A percentile compares a stretch with the other conserved stretches of the same genome.
phyloP scores from a whole-genome alignment of 2,113 vertebrate genomes.

The Epinephelus lanceolatus region DNA sequence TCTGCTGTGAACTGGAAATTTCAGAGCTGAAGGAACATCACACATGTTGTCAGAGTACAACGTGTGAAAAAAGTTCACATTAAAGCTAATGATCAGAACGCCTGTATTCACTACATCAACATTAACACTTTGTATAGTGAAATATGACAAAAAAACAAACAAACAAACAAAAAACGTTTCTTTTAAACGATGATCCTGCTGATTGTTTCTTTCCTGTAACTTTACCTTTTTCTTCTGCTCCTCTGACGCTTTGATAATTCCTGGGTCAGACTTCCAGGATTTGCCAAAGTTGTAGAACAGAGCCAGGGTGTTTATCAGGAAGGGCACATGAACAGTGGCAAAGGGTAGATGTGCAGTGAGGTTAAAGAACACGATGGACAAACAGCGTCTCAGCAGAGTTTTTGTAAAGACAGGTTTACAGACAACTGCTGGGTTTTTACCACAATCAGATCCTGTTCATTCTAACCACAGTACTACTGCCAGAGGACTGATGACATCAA shows the following conservation, averaged over 20 bases:
- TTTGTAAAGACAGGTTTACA: neutral
- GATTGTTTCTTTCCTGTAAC: no score
- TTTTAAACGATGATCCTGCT: neutral
- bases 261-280: slow-evolving; percentile 99
- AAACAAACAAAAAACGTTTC: neutral
- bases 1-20: neutral
- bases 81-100: neutral
- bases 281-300: slow-evolving; percentile 99
- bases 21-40: no score
- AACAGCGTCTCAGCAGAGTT: neutral
- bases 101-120: neutral
- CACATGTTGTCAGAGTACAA: no score
- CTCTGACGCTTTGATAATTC: slow-evolving; percentile 98
- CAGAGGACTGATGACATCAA: neutral
- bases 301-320: slow-evolving; percentile 94
- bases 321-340: slow-evolving; percentile 95
- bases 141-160: neutral
- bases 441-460: neutral
- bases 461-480: neutral
- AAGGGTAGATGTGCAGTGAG: slow-evolving; percentile 92
- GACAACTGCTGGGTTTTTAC: neutral
- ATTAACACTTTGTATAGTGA: no score
- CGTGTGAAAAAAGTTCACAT: neutral
- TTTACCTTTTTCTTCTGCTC: slow-evolving; percentile 99
- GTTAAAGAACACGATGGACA: slow-evolving; percentile 87